Evolutionary conservation across 1,140 invertebrate species (phyloP).

Genomic region (Cotesia glomerata): DNA sequence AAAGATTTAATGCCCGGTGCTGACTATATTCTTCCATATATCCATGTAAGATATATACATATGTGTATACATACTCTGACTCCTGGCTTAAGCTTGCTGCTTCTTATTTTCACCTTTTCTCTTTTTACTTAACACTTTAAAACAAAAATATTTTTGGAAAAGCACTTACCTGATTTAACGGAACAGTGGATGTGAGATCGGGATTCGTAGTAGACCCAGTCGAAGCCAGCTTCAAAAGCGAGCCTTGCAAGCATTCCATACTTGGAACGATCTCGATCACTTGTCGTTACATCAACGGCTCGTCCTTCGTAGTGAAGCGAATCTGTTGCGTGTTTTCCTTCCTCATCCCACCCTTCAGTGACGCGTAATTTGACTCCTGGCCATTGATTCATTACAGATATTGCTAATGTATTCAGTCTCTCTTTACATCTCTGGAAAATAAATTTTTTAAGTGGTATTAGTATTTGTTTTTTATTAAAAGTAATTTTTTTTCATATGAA

Average conservation of each 20-base stretch:
- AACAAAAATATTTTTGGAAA: not conserved
- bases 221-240: conserved; percentile 96
- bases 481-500: too few relatives aligned
- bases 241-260: conserved; percentile 94
- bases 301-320: conserved; percentile 95
- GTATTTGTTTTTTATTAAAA: too few relatives aligned
- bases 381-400: conserved; percentile 98
- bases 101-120: not conserved
- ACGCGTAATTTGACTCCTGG: conserved; percentile 90
- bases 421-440: conserved; percentile 89
- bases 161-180: conserved; percentile 90
- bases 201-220: conserved; percentile 98
- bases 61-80: not conserved
- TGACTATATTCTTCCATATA: not conserved
- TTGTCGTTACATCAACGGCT: conserved; percentile 94
- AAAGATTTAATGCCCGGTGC: conserved; percentile 30
- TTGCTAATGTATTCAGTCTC: conserved; percentile 91
- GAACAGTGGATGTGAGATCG: conserved; percentile 95
- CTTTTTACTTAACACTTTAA: not conserved
- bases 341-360: conserved; percentile 94
- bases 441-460: not conserved
- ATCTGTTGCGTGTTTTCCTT: conserved; percentile 77
- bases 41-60: not conserved
- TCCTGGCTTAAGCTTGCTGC: not conserved
- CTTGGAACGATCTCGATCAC: conserved; percentile 89